Percentiles rank a stretch among this genome's conserved stretches.
Conservation (phyloP, 1,140 invertebrate species). For the Ceratosolen fusciceps region DNA sequence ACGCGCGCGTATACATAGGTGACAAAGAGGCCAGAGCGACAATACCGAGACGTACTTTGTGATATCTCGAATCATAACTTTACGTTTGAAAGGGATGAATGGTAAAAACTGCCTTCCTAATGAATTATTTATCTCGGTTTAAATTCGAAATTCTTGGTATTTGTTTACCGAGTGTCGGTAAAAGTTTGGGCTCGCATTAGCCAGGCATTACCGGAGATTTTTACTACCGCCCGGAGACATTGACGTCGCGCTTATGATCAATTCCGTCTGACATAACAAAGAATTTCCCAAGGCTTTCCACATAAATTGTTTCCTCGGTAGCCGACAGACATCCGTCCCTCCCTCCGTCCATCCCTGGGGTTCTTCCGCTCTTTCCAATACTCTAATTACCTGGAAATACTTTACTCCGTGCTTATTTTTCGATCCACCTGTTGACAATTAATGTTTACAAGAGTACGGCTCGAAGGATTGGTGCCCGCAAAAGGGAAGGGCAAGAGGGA, state of each 20-base stretch:
- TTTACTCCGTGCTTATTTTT: not conserved
- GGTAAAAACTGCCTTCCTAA: constrained; percentile 21
- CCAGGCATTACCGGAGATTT: not conserved
- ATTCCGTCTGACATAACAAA: not conserved
- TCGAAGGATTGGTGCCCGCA: no score
- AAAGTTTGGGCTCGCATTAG: not conserved
- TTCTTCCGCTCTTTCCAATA: no score
- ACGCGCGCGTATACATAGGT: not conserved
- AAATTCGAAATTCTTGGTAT: constrained; percentile 10
- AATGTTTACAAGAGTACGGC: not conserved
- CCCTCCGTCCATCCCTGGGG: no score
- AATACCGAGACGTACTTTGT: constrained; percentile 36
- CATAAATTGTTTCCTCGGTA: not conserved
- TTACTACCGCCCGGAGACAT: not conserved
- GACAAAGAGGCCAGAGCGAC: constrained; percentile 27
- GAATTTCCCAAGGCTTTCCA: not conserved
- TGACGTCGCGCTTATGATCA: not conserved
- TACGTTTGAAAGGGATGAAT: constrained; percentile 31
- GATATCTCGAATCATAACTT: constrained; percentile 39
- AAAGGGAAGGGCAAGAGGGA: no score
- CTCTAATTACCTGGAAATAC: no score
- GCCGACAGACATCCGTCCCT: no score
- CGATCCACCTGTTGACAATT: constrained; percentile 23
- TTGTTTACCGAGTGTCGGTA: not conserved
- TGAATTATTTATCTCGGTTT: constrained; percentile 45